phyloP scores from a whole-genome alignment of 2,113 vertebrate genomes.

The Ramphastos sulfuratus region DNA sequence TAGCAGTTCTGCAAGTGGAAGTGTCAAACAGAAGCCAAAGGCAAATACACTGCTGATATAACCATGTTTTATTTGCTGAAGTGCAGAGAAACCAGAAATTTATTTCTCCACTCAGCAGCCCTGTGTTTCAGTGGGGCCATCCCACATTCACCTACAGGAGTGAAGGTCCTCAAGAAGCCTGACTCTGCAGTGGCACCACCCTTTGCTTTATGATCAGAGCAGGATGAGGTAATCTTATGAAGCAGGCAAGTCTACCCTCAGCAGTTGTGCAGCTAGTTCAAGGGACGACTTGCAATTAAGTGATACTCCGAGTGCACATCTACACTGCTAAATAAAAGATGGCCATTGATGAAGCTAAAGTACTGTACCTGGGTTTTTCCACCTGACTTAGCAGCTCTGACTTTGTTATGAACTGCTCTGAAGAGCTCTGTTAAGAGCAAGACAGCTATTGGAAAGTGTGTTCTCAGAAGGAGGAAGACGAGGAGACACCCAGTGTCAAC shows the following conservation, averaged over 20 bases:
- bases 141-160: accelerated
- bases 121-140: background rate
- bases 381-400: background rate
- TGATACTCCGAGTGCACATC: background rate
- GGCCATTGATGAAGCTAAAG: background rate
- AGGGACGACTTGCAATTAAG: background rate
- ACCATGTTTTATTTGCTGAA: background rate
- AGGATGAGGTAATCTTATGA: background rate
- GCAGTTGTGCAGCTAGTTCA: accelerated
- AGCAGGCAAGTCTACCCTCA: background rate
- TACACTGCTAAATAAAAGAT: background rate
- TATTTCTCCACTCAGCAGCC: background rate
- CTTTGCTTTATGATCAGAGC: background rate
- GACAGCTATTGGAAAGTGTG: background rate
- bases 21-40: conserved; percentile 56
- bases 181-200: accelerated
- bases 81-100: background rate
- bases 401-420: background rate
- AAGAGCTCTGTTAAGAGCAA: background rate
- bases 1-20: conserved; percentile 60
- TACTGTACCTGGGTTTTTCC: accelerated
- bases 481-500: background rate
- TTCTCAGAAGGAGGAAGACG: too few species aligned
- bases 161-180: background rate
- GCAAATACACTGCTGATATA: conserved; percentile 56